Conservation (phyloP, 2,888 invertebrate genomes). For the Hypsopygia costalis region DNA sequence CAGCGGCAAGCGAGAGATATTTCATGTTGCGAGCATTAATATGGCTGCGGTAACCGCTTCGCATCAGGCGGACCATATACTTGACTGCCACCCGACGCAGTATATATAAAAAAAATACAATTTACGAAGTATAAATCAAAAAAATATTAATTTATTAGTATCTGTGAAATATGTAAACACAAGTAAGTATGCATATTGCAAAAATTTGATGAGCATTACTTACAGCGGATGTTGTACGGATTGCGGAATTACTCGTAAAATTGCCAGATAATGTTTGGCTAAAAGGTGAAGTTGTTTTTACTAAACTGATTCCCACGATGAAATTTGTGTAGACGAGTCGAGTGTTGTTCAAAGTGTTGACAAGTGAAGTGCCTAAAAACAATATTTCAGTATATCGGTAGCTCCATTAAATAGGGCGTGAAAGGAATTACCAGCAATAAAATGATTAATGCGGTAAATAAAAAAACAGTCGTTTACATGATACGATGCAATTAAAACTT, state of each 20-base stretch:
- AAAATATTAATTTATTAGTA: too few relatives aligned
- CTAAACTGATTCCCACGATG: background rate
- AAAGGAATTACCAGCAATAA: background rate
- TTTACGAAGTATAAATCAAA: too few relatives aligned
- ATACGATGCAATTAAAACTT: background rate
- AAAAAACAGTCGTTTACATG: background rate
- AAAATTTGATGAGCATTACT: conserved; percentile 28
- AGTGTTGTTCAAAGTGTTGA: background rate
- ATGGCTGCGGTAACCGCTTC: too few relatives aligned
- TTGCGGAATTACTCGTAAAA: conserved; percentile 7
- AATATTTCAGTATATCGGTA: background rate
- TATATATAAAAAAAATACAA: too few relatives aligned
- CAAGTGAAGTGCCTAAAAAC: background rate
- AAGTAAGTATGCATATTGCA: conserved; percentile 7
- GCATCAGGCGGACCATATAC: too few relatives aligned
- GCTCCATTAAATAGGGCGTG: background rate
- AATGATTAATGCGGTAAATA: background rate
- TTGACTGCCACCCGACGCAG: too few relatives aligned
- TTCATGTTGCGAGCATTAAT: too few relatives aligned
- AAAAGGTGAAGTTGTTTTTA: background rate
- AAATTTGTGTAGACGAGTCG: background rate
- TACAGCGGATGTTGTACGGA: conserved; percentile 15
- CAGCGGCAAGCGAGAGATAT: too few relatives aligned
- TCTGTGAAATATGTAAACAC: too few relatives aligned
- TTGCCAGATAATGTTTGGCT: conserved; percentile 4